Percentiles rank a stretch among this genome's conserved stretches.
Conservation (phyloP, 2,888 invertebrate genomes). For the Lepas anatifera region DNA sequence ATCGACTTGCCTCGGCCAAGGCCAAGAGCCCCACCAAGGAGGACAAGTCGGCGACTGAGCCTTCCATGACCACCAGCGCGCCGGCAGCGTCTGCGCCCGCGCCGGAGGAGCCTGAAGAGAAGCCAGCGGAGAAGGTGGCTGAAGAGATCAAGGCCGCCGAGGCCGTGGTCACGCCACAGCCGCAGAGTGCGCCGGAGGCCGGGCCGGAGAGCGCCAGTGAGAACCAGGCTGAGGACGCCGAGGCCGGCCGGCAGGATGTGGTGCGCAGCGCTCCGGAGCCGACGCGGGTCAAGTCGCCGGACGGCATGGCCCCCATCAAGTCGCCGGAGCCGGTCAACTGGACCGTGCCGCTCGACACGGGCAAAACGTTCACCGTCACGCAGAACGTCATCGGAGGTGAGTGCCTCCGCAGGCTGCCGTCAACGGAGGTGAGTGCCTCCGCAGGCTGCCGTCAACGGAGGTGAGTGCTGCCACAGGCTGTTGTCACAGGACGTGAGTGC, state of each 20-base stretch:
- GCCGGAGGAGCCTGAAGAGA: neutral
- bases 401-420: constrained; percentile 35
- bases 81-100: neutral
- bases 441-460: constrained; percentile 46
- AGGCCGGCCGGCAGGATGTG: constrained; percentile 44
- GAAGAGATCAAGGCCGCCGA: neutral
- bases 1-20: constrained; percentile 22
- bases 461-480: constrained; percentile 13
- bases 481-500: constrained; percentile 47
- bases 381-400: constrained; percentile 64
- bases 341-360: constrained; percentile 87
- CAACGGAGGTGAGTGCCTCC: constrained; percentile 40
- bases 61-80: neutral
- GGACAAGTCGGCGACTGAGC: constrained; percentile 9
- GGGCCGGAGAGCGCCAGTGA: neutral
- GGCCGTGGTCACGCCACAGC: neutral
- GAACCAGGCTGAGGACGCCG: constrained; percentile 17
- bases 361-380: constrained; percentile 84
- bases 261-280: constrained; percentile 89
- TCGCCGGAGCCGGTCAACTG: constrained; percentile 90
- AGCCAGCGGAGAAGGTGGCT: no score
- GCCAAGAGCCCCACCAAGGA: constrained; percentile 24
- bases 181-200: neutral
- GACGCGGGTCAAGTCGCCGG: constrained; percentile 82
- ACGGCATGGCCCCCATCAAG: constrained; percentile 64